These are phyloP conservation scores for Peromyscus nudipes DNA, from an alignment of 2,797 vertebrate species.

Conservation along the genomic window DNA sequence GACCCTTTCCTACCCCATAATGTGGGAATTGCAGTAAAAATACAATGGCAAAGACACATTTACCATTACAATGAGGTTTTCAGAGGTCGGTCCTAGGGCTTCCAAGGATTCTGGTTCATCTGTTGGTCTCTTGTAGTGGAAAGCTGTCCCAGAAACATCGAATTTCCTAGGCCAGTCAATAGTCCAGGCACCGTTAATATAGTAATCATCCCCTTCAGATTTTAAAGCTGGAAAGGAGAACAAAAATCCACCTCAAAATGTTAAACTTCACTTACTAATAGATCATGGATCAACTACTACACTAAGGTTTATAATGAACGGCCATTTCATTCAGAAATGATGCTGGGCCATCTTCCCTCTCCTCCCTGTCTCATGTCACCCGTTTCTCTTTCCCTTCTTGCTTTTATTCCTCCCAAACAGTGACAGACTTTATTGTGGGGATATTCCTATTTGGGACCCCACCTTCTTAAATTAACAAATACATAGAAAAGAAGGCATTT, in stretches of 20 bases:
- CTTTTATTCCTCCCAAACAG: slow-evolving; percentile 70
- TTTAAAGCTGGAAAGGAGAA: slow-evolving; percentile 93
- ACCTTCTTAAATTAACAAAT: slow-evolving; percentile 98
- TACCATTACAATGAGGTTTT: slow-evolving; percentile 98
- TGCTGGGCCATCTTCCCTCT: not conserved
- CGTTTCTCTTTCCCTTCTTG: not conserved
- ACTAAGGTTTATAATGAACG: slow-evolving; percentile 27
- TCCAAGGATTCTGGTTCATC: slow-evolving; percentile 97
- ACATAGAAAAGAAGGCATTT: slow-evolving; percentile 98
- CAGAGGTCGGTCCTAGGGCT: slow-evolving; percentile 95
- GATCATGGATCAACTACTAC: not conserved
- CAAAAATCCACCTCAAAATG: slow-evolving; percentile 85
- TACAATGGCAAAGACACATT: slow-evolving; percentile 76
- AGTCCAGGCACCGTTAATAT: slow-evolving; percentile 99
- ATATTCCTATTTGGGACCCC: slow-evolving; percentile 91
- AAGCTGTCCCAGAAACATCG: slow-evolving; percentile 96
- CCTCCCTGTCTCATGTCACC: not conserved
- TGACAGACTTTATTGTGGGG: slow-evolving; percentile 81
- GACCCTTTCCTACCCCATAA: not conserved
- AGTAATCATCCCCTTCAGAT: slow-evolving; percentile 97
- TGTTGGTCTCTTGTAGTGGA: slow-evolving; percentile 97
- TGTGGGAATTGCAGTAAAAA: slow-evolving; percentile 38
- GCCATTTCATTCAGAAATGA: slow-evolving; percentile 39
- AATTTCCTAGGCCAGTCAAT: slow-evolving; percentile 99
- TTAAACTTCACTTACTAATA: slow-evolving; percentile 80